Evolutionary conservation across 2,113 vertebrate genomes (phyloP), one percentile per base, ranked within the genome.

Genomic region (Nerophis ophidion): DNA sequence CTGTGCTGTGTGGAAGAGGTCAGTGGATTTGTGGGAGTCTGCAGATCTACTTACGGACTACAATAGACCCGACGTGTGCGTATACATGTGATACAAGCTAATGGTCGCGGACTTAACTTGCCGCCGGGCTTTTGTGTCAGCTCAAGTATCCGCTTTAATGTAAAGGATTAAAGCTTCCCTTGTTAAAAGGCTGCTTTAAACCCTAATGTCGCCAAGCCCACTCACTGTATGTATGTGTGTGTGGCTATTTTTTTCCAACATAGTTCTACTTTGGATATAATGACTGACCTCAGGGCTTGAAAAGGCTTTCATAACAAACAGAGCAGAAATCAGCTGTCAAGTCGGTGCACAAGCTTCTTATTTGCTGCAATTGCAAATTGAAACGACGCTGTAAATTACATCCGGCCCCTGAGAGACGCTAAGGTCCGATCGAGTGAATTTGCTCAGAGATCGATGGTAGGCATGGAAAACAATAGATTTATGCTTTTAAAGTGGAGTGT

Each of bases 241-340:
- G 7, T 61, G 55, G 46, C 16, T 47, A 45, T 57, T 33, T 63
- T 67, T 49, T 58, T 40, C 52, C 19, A 54, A 53, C 16, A n/a
- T 50, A 71, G 74, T 61, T 85, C 78, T 68, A 68, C 65, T 85
- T 86, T 84, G 69, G 76, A 64, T 66, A 62, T 76, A 85, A 81
- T 65, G 60, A 82, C 49, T 61, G 69, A 82, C 74, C 88, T 81
- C 72, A 75, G 63, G 82, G 82, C 72, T 44, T 48, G 60, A 66
- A 65, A 26, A 70, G 70, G 77, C 75, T 87, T 86, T 84, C 68
- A 74, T 82, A 82, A 80, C 72, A 86, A 81, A 85, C 79, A 79
- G 76, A 86, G 77, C 73, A 83, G 70, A 84, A 84, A 81, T 87
- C 84, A 76, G 61, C 70, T 68, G 68, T 76, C 65, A 68, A 65